Evolutionary conservation across 2,888 invertebrate genomes (phyloP).

Genomic region (Ichneumoninae sp.): DNA sequence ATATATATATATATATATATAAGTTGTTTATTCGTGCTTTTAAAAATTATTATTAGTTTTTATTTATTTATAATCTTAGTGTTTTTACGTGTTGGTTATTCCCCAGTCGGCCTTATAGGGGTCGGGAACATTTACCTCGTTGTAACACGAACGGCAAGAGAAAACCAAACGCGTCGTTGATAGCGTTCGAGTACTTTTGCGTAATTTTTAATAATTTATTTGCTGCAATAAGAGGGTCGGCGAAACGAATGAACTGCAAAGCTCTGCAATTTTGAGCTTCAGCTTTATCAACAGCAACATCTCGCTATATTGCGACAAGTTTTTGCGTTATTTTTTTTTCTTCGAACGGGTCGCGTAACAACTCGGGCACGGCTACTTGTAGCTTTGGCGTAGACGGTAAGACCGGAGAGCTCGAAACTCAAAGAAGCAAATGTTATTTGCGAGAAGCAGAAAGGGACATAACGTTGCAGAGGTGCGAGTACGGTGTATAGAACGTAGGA

Average conservation of each 20-base stretch:
- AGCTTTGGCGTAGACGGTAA: neutral
- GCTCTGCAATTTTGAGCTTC: neutral
- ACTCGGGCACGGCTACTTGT: neutral
- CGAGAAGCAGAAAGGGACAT: constrained; percentile 69
- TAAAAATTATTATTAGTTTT: too few relatives aligned
- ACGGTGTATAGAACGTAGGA: constrained; percentile 3
- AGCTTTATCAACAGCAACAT: neutral
- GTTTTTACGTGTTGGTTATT: too few relatives aligned
- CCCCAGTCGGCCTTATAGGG: too few relatives aligned
- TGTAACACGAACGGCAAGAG: neutral
- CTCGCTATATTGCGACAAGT: neutral
- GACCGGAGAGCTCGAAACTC: neutral
- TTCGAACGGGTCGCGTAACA: neutral
- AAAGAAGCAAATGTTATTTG: constrained; percentile 79
- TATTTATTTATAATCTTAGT: too few relatives aligned
- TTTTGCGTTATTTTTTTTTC: neutral
- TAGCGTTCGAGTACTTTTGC: constrained; percentile 49
- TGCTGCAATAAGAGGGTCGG: neutral
- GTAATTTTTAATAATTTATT: neutral
- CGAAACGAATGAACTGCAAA: neutral
- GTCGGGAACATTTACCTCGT: too few relatives aligned
- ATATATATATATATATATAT: too few relatives aligned
- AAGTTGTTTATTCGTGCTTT: too few relatives aligned
- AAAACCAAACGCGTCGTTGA: constrained; percentile 60
- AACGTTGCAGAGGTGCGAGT: constrained; percentile 19